Evolutionary conservation across 2,888 invertebrate genomes (phyloP).

Genomic region (Reticulitermes lucifugus): DNA sequence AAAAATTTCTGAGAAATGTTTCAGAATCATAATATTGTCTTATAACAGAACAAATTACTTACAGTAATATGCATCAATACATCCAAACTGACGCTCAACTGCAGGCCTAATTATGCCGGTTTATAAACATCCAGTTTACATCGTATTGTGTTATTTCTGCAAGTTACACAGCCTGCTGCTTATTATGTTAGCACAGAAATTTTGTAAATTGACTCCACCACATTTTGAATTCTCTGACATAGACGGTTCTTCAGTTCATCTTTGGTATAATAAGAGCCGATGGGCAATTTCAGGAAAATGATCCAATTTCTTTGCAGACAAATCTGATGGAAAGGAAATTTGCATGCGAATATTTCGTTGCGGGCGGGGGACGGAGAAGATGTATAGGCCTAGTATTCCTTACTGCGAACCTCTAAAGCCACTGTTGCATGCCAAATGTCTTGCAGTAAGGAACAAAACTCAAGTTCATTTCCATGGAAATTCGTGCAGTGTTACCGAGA

Average conservation of each 20-base stretch:
- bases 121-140: too few relatives aligned
- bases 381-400: too few relatives aligned
- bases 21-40: background rate
- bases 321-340: background rate
- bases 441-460: background rate
- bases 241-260: background rate
- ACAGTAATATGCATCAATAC: background rate
- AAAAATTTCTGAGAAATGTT: too few relatives aligned
- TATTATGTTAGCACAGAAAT: background rate
- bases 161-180: too few relatives aligned
- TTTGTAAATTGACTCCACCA: background rate
- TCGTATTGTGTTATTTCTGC: too few relatives aligned
- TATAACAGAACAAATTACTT: background rate
- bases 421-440: background rate
- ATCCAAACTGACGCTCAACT: too few relatives aligned
- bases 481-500: background rate
- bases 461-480: constrained; percentile 24
- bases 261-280: background rate
- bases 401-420: background rate
- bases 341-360: constrained; percentile 1
- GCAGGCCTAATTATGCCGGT: too few relatives aligned
- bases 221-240: background rate
- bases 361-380: background rate
- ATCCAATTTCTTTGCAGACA: constrained; percentile 15
- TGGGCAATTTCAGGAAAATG: background rate